phyloP scores from a whole-genome alignment of 1,140 invertebrate species.

The Gryllus bimaculatus region DNA sequence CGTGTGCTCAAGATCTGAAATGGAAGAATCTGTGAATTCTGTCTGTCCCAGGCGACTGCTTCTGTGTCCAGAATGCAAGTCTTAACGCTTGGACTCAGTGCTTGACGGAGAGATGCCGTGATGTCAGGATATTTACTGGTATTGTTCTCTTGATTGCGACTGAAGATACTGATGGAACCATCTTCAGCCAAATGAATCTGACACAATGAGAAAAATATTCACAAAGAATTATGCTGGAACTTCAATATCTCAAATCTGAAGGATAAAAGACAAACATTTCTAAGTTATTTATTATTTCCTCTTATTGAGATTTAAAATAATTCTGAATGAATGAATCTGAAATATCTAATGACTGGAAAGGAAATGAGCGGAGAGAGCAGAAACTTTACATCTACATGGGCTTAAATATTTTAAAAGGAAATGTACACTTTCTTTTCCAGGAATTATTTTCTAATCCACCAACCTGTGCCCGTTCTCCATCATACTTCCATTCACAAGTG shows the following conservation, averaged over 20 bases:
- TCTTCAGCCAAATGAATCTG: conserved; percentile 67
- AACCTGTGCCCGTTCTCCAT: conserved; percentile 96
- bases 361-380: too few relatives aligned
- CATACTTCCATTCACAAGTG: conserved; percentile 99
- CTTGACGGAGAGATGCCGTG: conserved; percentile 58
- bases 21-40: conserved; percentile 84
- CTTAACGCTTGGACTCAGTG: conserved; percentile 49
- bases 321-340: too few relatives aligned
- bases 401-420: too few relatives aligned
- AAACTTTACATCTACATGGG: too few relatives aligned
- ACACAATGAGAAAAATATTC: not conserved
- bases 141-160: conserved; percentile 97
- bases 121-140: conserved; percentile 98
- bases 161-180: conserved; percentile 74
- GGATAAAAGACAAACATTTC: too few relatives aligned
- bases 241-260: not conserved
- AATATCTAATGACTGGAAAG: too few relatives aligned
- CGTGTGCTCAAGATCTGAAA: conserved; percentile 95
- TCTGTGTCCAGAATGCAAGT: conserved; percentile 94
- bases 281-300: too few relatives aligned
- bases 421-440: too few relatives aligned
- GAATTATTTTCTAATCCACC: not conserved
- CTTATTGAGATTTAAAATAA: too few relatives aligned
- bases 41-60: conserved; percentile 92
- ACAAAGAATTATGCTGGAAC: not conserved